Evolutionary conservation across 2,113 vertebrate species (phyloP).

Genomic region (Octodon degus): DNA sequence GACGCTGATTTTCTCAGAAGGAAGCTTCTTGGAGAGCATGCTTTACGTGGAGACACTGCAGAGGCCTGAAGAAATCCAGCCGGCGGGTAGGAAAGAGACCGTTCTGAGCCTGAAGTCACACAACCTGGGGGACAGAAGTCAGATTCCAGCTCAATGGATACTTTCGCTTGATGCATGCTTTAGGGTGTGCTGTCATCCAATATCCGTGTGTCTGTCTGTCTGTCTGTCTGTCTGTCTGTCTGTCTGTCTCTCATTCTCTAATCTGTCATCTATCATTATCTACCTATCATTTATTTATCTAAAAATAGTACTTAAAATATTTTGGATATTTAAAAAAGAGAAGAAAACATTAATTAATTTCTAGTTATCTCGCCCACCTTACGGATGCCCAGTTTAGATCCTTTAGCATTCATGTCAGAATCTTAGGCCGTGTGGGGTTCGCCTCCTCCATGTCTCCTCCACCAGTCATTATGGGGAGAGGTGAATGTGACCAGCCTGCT

Average conservation of each 20-base stretch:
- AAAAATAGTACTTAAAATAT: background rate
- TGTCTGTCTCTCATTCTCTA: background rate
- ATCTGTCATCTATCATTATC: background rate
- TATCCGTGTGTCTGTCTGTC: background rate
- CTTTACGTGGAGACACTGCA: background rate
- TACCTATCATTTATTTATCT: background rate
- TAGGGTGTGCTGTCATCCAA: background rate
- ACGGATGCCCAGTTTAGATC: background rate
- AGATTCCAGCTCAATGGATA: background rate
- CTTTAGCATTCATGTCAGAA: background rate
- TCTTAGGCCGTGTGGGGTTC: background rate
- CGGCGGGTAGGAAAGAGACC: background rate
- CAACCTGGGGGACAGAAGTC: background rate
- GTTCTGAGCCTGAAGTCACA: background rate
- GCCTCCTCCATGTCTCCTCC: background rate
- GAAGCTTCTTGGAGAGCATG: background rate
- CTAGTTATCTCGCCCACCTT: background rate
- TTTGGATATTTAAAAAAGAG: background rate
- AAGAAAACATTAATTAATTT: slow-evolving; percentile 9
- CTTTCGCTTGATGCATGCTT: background rate
- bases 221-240: background rate
- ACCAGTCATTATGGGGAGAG: background rate
- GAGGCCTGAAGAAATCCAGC: background rate
- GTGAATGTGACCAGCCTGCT: background rate
- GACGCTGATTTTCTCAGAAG: slow-evolving; percentile 26